A percentile compares a stretch with the other conserved stretches of the same genome.
These are phyloP conservation scores for Nyctibius grandis DNA, from an alignment of 2,797 vertebrate species.

Conservation along the genomic window DNA sequence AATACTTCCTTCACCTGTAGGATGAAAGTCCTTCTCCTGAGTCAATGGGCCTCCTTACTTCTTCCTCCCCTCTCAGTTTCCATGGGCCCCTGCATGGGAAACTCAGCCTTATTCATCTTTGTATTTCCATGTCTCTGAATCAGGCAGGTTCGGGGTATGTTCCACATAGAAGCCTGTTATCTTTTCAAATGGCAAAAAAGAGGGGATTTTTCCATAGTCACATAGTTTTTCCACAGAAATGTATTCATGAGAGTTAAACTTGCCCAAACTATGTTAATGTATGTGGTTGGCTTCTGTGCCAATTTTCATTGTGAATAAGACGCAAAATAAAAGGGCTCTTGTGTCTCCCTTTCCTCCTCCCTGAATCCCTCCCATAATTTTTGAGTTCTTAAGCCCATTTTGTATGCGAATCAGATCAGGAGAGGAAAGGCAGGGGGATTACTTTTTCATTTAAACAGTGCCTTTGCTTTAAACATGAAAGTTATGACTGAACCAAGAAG, in stretches of 20 bases:
- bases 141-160: constrained; percentile 69
- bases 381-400: constrained; percentile 71
- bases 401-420: constrained; percentile 68
- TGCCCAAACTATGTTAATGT: constrained; percentile 76
- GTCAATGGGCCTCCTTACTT: constrained; percentile 42
- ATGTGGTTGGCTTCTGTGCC: constrained; percentile 75
- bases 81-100: constrained; percentile 60
- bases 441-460: constrained; percentile 44
- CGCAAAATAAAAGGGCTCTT: constrained; percentile 76
- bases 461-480: constrained; percentile 56
- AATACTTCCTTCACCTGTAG: constrained; percentile 53
- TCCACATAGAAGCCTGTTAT: constrained; percentile 69
- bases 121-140: constrained; percentile 66
- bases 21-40: constrained; percentile 47
- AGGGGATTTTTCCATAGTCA: constrained; percentile 77
- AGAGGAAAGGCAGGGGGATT: constrained; percentile 61
- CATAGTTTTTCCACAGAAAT: constrained; percentile 79
- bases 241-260: constrained; percentile 77
- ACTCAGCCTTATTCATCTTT: constrained; percentile 66
- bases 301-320: constrained; percentile 78
- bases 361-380: constrained; percentile 65
- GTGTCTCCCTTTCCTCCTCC: constrained; percentile 65
- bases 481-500: constrained; percentile 9
- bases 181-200: constrained; percentile 75
- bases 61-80: constrained; percentile 60